Evolutionary conservation across 2,888 invertebrate genomes (phyloP), one percentile per base, ranked within the genome.

Genomic region (Gasteruption jaculator): DNA sequence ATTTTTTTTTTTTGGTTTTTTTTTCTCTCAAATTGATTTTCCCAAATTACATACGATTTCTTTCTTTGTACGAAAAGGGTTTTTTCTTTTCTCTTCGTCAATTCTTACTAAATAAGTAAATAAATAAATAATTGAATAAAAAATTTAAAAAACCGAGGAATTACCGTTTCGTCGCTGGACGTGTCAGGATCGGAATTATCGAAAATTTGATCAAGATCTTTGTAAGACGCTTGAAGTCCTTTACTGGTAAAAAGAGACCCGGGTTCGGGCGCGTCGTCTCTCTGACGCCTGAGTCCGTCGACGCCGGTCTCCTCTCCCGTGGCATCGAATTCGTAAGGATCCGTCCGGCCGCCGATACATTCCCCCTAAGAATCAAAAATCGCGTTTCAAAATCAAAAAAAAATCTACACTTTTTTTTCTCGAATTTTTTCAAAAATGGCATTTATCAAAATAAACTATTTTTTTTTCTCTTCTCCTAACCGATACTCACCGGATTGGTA

Each of bases 181-280:
- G 90, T 88, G 63, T 89, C 87, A 22, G 70, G 68, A 74, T 90
- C 90, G 0, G 90, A 90, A 68, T 91, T 90, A 68, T 91, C 91
- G 74, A 95, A 96, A 63, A 95, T 85, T 71, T 94, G 90, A 63
- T 95, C 94, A 55, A 95, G 80, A 74, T 95, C 95, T 65, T 87
- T 86, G 56, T 85, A 82, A 29, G 90, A 89, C 29, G 91, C 86
- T 69, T 87, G 87, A 22, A 95, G 79, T 19, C 94, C 94, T 73
- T 91, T 89, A 57, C 84, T 88, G 29, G 91, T 91, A 65, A 85
- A 91, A 22, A 91, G 75, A 70, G 88, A 86, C 60, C 82, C 83
- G 63, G 79, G 76, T 59, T 77, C 76, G 10, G 74, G 62, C 22
- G 65, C 67, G 38, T 66, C 71, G 24, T 63, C 68, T 39, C 66